These are phyloP conservation scores for Noctua fimbriata DNA, from an alignment of 2,888 invertebrate species.

Conservation along the genomic window DNA sequence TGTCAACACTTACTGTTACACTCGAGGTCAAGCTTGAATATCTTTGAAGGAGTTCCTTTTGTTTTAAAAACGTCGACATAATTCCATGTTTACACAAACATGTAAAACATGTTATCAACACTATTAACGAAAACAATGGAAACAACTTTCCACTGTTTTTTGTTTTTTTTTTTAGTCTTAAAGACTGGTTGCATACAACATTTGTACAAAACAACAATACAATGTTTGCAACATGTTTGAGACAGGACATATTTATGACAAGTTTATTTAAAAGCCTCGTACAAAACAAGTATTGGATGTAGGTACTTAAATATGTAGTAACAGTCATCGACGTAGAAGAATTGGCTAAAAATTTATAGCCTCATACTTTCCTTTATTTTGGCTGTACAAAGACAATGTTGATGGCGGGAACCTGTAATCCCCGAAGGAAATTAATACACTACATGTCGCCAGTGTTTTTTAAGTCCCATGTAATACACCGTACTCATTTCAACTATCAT, in stretches of 20 bases:
- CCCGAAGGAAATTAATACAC: not conserved
- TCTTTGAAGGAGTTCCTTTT: not conserved
- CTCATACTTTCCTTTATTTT: not conserved
- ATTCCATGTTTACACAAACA: not conserved
- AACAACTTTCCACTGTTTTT: not conserved
- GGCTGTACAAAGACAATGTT: not conserved
- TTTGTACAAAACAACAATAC: not conserved
- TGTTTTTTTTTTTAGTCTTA: not conserved
- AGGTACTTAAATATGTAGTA: not conserved
- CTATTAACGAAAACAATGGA: not conserved
- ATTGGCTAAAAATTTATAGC: not conserved
- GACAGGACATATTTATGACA: not conserved
- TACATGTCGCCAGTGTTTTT: not conserved
- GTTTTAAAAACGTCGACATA: not conserved
- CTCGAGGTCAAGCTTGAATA: not conserved
- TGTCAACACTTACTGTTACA: too few species aligned
- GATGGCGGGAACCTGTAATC: not conserved
- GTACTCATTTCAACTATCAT: not conserved
- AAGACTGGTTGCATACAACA: not conserved
- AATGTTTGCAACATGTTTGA: not conserved
- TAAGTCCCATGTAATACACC: not conserved
- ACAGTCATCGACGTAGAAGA: too few species aligned
- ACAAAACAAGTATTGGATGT: not conserved
- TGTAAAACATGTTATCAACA: not conserved
- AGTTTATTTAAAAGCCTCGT: not conserved